Conservation (phyloP, 2,888 invertebrate species). For the Parnassius mnemosyne region DNA sequence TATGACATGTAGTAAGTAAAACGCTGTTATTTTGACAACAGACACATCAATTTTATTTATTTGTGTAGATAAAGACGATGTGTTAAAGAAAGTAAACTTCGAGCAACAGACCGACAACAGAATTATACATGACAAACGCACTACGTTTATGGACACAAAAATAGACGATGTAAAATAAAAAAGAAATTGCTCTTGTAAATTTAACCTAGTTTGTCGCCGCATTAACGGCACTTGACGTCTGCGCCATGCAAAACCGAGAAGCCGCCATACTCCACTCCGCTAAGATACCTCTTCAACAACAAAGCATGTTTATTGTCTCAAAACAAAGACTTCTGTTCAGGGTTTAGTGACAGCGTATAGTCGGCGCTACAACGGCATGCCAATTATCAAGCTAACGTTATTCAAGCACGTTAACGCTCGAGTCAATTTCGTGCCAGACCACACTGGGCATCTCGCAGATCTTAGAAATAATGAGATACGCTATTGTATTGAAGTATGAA, state of each 20-base stretch:
- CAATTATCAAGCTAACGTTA: slow-evolving; percentile 71
- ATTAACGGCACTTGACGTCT: slow-evolving; percentile 47
- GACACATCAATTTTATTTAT: no score
- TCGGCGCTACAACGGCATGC: slow-evolving; percentile 52
- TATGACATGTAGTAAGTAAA: no score
- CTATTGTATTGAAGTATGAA: slow-evolving; percentile 8
- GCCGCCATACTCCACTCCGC: slow-evolving; percentile 41
- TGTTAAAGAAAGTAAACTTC: not conserved
- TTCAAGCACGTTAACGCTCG: slow-evolving; percentile 58
- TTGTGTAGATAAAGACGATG: no score
- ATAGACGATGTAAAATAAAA: slow-evolving; percentile 1
- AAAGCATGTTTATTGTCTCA: slow-evolving; percentile 67
- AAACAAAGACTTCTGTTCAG: slow-evolving; percentile 67
- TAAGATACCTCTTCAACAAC: slow-evolving; percentile 57
- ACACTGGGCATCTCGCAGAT: slow-evolving; percentile 36
- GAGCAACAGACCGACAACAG: no score
- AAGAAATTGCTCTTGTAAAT: slow-evolving; percentile 6
- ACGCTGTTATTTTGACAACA: no score
- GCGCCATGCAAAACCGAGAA: slow-evolving; percentile 57
- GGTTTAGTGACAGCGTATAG: slow-evolving; percentile 58
- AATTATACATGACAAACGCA: no score
- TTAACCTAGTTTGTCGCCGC: slow-evolving; percentile 22
- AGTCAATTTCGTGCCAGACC: slow-evolving; percentile 63
- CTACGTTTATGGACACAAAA: not conserved
- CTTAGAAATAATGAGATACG: slow-evolving; percentile 16